Percentiles rank a stretch among this genome's conserved stretches.
Conservation (phyloP, 2,113 vertebrate species). For the Laticauda colubrina region DNA sequence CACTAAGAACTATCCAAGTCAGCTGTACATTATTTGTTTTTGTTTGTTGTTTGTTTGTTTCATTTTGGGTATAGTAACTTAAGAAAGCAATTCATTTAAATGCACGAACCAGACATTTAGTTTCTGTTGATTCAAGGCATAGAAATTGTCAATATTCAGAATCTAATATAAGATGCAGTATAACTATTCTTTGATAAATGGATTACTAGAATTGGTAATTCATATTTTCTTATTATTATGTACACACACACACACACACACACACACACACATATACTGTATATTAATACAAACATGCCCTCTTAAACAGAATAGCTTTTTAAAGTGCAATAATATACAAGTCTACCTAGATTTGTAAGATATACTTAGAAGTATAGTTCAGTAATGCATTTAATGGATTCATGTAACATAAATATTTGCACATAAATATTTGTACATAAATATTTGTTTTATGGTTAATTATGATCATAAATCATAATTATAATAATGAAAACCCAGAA, state of each 20-base stretch:
- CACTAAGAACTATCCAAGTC: conserved; percentile 44
- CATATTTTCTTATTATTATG: neutral
- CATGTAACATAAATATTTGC: too few relatives aligned
- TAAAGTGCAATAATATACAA: neutral
- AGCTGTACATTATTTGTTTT: conserved; percentile 31
- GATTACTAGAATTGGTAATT: neutral
- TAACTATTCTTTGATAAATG: neutral
- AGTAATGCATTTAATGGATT: too few relatives aligned
- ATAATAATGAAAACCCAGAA: too few relatives aligned
- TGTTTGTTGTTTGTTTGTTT: conserved; percentile 39
- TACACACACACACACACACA: too few relatives aligned
- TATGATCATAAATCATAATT: too few relatives aligned
- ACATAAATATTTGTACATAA: too few relatives aligned
- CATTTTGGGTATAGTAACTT: conserved; percentile 20
- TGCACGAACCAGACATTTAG: neutral
- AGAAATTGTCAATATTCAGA: neutral
- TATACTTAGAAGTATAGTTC: neutral
- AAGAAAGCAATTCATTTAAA: neutral
- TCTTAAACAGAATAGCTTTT: neutral
- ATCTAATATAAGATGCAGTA: neutral
- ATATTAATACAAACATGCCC: neutral
- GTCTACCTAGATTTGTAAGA: neutral
- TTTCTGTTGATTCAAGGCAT: neutral
- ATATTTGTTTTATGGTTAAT: too few relatives aligned
- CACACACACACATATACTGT: too few relatives aligned